These are phyloP conservation scores for Ochotona curzoniae DNA, from an alignment of 2,113 vertebrate genomes.

Conservation along the genomic window DNA sequence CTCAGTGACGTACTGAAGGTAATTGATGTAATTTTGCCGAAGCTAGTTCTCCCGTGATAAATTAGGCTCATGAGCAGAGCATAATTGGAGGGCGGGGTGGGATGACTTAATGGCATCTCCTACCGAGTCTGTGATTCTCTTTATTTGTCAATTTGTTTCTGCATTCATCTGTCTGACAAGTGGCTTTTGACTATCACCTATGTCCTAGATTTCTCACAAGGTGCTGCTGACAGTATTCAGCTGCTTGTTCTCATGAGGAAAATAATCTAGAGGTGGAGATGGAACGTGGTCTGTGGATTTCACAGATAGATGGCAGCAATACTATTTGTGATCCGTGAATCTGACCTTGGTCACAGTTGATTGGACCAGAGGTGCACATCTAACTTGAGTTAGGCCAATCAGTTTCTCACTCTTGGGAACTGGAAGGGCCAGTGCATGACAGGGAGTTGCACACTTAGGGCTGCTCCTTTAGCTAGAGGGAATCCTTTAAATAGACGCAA, in stretches of 20 bases:
- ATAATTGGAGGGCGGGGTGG: not conserved
- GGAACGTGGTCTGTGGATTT: not conserved
- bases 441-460: not conserved
- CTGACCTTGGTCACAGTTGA: not conserved
- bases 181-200: not conserved
- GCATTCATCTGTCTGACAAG: not conserved
- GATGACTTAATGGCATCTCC: not conserved
- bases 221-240: not conserved
- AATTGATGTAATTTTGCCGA: conserved; percentile 31
- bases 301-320: not conserved
- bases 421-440: not conserved
- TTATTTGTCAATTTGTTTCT: conserved; percentile 9
- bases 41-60: not conserved
- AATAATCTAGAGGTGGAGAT: not conserved
- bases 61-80: not conserved
- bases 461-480: not conserved
- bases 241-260: not conserved
- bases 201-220: not conserved
- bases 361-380: not conserved
- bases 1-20: conserved; percentile 11
- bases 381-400: not conserved
- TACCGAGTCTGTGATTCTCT: not conserved
- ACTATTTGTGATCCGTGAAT: not conserved
- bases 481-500: not conserved
- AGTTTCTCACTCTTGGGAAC: conserved; percentile 11